phyloP scores from a whole-genome alignment of 2,797 vertebrate genomes.

The Dipus sagitta region DNA sequence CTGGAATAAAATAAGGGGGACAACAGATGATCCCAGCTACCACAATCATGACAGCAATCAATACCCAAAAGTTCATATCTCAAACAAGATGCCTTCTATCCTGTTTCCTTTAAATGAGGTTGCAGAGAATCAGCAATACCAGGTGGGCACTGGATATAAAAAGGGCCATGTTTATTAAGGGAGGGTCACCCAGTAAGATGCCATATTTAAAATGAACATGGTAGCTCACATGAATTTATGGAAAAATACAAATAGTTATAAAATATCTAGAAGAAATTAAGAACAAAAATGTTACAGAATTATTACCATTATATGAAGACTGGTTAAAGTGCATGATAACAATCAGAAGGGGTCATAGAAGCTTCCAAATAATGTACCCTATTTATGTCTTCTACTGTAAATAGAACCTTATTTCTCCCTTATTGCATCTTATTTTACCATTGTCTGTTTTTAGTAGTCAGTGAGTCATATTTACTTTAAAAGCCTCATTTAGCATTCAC shows the following conservation, averaged over 20 bases:
- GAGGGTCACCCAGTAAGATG: not conserved
- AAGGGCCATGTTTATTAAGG: constrained; percentile 44
- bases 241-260: constrained; percentile 46
- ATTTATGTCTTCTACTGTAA: constrained; percentile 31
- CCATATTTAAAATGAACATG: constrained; percentile 47
- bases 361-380: constrained; percentile 26
- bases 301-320: constrained; percentile 1
- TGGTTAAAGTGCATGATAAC: constrained; percentile 35
- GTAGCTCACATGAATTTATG: not conserved
- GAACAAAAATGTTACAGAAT: constrained; percentile 38
- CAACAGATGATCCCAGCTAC: constrained; percentile 52
- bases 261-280: constrained; percentile 57
- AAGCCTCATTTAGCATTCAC: constrained; percentile 28
- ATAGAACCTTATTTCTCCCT: constrained; percentile 44
- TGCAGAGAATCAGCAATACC: constrained; percentile 8
- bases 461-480: constrained; percentile 45
- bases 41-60: constrained; percentile 30
- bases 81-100: not conserved
- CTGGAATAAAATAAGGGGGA: constrained; percentile 80
- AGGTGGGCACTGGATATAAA: not conserved
- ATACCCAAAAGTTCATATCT: constrained; percentile 35
- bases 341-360: constrained; percentile 44
- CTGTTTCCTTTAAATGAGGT: constrained; percentile 24
- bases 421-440: constrained; percentile 16
- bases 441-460: constrained; percentile 25